A percentile compares a stretch with the other conserved stretches of the same genome.
Conservation (phyloP, 2,113 vertebrate genomes). For the Macrotis lagotis region DNA sequence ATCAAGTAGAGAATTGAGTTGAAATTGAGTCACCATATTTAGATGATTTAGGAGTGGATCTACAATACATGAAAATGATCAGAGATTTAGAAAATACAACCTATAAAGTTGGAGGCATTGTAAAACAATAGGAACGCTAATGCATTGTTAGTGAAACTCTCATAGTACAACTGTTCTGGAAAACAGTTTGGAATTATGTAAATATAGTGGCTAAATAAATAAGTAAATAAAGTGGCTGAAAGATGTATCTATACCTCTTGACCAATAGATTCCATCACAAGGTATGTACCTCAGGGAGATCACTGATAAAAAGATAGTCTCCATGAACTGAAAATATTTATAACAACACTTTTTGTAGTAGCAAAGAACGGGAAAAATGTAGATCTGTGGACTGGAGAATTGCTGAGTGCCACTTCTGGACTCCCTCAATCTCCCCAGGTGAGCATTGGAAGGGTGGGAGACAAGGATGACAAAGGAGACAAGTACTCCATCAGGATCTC, state of each 20-base stretch:
- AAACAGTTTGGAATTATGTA: not conserved
- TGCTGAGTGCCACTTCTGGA: too few species aligned
- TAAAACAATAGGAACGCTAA: not conserved
- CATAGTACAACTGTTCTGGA: not conserved
- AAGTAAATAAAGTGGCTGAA: not conserved
- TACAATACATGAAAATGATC: not conserved
- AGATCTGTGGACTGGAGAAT: not conserved
- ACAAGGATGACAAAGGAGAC: too few species aligned
- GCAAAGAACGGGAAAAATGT: not conserved
- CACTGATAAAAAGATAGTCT: not conserved
- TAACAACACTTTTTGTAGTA: not conserved
- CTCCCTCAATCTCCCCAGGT: too few species aligned
- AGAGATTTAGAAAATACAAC: not conserved
- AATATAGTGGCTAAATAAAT: not conserved
- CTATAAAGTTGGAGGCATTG: not conserved
- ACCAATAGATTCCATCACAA: not conserved
- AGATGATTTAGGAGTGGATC: not conserved
- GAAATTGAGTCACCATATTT: not conserved
- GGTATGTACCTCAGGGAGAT: not conserved
- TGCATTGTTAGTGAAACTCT: not conserved
- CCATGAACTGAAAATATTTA: not conserved
- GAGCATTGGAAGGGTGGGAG: too few species aligned
- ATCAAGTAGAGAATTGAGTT: not conserved
- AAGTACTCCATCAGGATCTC: too few species aligned
- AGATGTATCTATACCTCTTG: not conserved